phyloP scores from a whole-genome alignment of 1,140 invertebrate genomes.

The Armadillidium nasatum region DNA sequence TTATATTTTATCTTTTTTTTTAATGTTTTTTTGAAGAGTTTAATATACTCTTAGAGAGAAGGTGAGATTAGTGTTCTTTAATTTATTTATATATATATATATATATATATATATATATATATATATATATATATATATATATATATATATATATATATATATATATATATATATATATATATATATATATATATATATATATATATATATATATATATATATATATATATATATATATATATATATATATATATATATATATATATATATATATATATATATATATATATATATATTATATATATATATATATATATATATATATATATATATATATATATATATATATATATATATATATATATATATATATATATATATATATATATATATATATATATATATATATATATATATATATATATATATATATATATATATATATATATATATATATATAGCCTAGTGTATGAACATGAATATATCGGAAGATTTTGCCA shows the following conservation, averaged over 20 bases:
- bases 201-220: slow-evolving; percentile 7
- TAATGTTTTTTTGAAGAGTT: too few species aligned
- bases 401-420: not conserved
- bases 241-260: slow-evolving; percentile 15
- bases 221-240: slow-evolving; percentile 22
- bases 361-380: not conserved
- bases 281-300: not conserved
- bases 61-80: too few species aligned
- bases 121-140: too few species aligned
- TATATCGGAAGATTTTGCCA: too few species aligned
- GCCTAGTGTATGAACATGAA: too few species aligned
- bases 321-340: not conserved
- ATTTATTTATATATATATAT: too few species aligned
- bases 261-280: not conserved
- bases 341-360: not conserved
- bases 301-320: not conserved
- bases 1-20: too few species aligned
- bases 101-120: too few species aligned
- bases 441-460: too few species aligned
- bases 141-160: not conserved
- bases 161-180: slow-evolving; percentile 8
- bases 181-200: not conserved
- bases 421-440: too few species aligned
- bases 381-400: not conserved
- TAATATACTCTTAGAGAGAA: too few species aligned